phyloP scores from a whole-genome alignment of 2,888 invertebrate genomes.

The Drosophila parthenogenetica region DNA sequence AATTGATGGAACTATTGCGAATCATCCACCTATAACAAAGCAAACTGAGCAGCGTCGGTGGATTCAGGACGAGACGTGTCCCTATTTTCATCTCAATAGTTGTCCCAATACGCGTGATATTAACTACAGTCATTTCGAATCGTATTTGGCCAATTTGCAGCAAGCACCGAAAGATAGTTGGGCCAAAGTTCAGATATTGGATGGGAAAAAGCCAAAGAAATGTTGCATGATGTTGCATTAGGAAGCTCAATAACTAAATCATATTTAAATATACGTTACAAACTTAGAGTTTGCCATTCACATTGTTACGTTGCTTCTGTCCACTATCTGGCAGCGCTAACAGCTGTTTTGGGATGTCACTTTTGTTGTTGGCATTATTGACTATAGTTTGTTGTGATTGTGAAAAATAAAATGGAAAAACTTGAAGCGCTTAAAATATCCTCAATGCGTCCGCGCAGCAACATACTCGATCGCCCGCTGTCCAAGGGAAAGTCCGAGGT shows the following conservation, averaged over 20 bases:
- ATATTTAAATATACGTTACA: background rate
- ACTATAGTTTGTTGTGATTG: constrained; percentile 18
- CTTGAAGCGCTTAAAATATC: constrained; percentile 84
- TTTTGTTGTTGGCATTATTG: constrained; percentile 16
- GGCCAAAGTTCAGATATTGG: constrained; percentile 44
- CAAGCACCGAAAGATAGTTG: constrained; percentile 64
- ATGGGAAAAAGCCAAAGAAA: constrained; percentile 18
- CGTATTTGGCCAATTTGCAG: constrained; percentile 69
- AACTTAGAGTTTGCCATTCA: constrained; percentile 25
- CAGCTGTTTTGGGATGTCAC: constrained; percentile 30
- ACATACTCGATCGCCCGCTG: constrained; percentile 94
- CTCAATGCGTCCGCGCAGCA: constrained; percentile 83
- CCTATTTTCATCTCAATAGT: constrained; percentile 48
- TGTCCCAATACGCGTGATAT: constrained; percentile 54
- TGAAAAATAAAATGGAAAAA: constrained; percentile 79
- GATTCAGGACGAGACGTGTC: constrained; percentile 58
- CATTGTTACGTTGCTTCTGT: background rate
- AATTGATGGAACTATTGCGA: background rate
- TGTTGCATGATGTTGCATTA: constrained; percentile 23
- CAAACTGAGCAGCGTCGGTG: constrained; percentile 45
- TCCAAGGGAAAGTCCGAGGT: constrained; percentile 97
- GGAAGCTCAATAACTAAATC: background rate
- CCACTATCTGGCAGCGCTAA: constrained; percentile 35
- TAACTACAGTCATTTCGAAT: constrained; percentile 66
- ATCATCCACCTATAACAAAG: background rate